phyloP scores from a whole-genome alignment of 2,888 invertebrate species.

The Drosophila anomelani region DNA sequence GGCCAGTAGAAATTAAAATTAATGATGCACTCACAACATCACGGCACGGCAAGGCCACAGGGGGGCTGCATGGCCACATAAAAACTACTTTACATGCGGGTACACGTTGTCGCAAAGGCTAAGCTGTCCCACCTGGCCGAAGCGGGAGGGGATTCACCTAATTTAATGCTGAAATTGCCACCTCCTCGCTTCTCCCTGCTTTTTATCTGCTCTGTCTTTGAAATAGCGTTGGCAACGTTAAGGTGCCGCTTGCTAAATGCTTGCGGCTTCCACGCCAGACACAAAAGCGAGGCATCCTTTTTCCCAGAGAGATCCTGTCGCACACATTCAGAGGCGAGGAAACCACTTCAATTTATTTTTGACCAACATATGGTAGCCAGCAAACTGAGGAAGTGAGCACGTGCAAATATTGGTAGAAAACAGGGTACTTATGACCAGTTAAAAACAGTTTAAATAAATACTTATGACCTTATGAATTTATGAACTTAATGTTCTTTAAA shows the following conservation, averaged over 20 bases:
- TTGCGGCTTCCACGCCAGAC: constrained; percentile 49
- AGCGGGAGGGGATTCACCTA: constrained; percentile 54
- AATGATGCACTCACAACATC: constrained; percentile 77
- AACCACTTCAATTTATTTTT: constrained; percentile 79
- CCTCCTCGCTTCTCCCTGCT: constrained; percentile 32
- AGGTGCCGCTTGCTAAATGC: constrained; percentile 74
- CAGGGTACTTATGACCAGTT: constrained; percentile 10
- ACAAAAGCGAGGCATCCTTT: constrained; percentile 14
- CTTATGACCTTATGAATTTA: neutral
- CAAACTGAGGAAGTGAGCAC: constrained; percentile 12
- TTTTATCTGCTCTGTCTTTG: constrained; percentile 64
- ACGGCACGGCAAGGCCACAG: constrained; percentile 40
- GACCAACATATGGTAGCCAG: constrained; percentile 74
- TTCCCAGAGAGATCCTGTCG: constrained; percentile 15
- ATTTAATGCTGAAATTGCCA: constrained; percentile 70
- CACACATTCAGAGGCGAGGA: constrained; percentile 44
- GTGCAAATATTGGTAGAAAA: neutral
- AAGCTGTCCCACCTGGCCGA: constrained; percentile 72
- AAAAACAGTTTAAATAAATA: neutral
- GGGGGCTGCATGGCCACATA: constrained; percentile 51
- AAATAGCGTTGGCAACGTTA: constrained; percentile 74
- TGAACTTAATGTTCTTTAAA: too few relatives aligned
- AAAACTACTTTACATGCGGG: constrained; percentile 79
- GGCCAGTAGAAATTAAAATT: constrained; percentile 78
- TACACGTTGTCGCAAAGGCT: constrained; percentile 62